A percentile compares a stretch with the other conserved stretches of the same genome.
phyloP scores from a whole-genome alignment of 2,888 invertebrate species.

The Galeruca laticollis region DNA sequence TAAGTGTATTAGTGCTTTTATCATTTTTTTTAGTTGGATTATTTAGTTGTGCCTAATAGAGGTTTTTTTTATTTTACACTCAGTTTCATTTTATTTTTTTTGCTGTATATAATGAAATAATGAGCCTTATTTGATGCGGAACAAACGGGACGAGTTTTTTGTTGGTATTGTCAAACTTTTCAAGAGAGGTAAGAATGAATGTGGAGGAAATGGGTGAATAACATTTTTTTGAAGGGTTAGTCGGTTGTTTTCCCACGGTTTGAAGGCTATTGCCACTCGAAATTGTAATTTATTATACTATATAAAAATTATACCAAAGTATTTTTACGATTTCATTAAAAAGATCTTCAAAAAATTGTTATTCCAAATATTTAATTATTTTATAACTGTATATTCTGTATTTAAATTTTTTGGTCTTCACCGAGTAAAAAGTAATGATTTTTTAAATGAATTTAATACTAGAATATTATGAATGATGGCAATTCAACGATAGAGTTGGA shows the following conservation, averaged over 20 bases:
- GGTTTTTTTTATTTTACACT: conserved; percentile 8
- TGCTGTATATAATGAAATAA: conserved; percentile 16
- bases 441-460: no score
- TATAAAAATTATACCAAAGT: neutral
- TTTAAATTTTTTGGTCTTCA: no score
- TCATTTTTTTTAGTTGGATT: conserved; percentile 30
- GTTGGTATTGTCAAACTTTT: conserved; percentile 24
- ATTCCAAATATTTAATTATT: no score
- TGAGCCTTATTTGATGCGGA: conserved; percentile 17
- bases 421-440: no score
- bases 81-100: conserved; percentile 10
- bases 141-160: conserved; percentile 5
- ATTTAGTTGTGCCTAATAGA: conserved; percentile 33
- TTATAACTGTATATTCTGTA: no score
- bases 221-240: conserved; percentile 11
- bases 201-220: conserved; percentile 15
- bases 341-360: no score
- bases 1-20: conserved; percentile 37
- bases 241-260: conserved; percentile 4
- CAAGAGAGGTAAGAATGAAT: conserved; percentile 17
- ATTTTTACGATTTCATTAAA: neutral
- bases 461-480: no score
- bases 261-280: neutral
- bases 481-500: no score
- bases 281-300: no score